Conservation (phyloP, 2,888 invertebrate genomes). For the Ophraella communa region DNA sequence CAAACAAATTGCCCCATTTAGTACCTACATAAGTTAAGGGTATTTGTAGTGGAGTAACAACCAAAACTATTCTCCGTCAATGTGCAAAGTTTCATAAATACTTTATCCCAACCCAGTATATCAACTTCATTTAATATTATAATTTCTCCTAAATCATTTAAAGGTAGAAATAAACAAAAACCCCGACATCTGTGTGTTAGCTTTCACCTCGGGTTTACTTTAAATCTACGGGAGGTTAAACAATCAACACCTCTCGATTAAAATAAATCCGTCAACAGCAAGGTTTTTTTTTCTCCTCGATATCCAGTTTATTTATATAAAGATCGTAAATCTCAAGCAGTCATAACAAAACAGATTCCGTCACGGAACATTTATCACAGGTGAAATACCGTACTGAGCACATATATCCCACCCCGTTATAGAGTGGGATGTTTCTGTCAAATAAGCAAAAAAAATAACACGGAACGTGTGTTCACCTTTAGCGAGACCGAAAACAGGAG, state of each 20-base stretch:
- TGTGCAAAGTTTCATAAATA: too few species aligned
- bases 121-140: background rate
- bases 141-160: background rate
- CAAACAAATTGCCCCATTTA: too few species aligned
- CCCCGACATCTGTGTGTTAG: slow-evolving; percentile 29
- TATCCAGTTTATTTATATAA: slow-evolving; percentile 42
- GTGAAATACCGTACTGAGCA: slow-evolving; percentile 38
- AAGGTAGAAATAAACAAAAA: slow-evolving; percentile 6
- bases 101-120: background rate
- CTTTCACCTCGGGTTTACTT: slow-evolving; percentile 40
- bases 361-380: slow-evolving; percentile 42
- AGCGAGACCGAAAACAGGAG: slow-evolving; percentile 14
- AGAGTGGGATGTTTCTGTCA: slow-evolving; percentile 36
- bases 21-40: too few species aligned
- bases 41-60: too few species aligned
- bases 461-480: slow-evolving; percentile 31
- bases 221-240: slow-evolving; percentile 41
- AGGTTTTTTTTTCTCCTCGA: slow-evolving; percentile 31
- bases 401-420: slow-evolving; percentile 36
- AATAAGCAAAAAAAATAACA: slow-evolving; percentile 32
- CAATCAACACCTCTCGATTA: slow-evolving; percentile 38
- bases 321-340: slow-evolving; percentile 38
- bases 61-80: too few species aligned
- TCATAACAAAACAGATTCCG: slow-evolving; percentile 38
- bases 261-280: slow-evolving; percentile 38